Conservation (phyloP, 2,888 invertebrate genomes). For the Pollenia angustigena region DNA sequence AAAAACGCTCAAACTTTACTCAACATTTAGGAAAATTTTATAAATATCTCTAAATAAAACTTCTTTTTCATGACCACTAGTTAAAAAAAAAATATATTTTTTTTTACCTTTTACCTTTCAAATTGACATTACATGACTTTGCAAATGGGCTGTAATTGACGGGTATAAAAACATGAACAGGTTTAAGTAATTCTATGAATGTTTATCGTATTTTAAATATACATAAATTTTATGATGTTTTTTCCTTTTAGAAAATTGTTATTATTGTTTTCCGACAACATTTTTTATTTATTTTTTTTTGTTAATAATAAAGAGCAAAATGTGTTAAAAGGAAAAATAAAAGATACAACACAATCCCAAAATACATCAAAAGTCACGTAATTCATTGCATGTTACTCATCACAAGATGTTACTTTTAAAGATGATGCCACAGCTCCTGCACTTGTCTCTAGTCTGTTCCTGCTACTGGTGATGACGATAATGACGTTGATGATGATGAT, state of each 20-base stretch:
- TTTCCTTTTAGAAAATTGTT: slow-evolving; percentile 44
- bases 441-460: background rate
- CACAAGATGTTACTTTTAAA: slow-evolving; percentile 60
- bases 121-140: slow-evolving; percentile 10
- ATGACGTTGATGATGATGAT: slow-evolving; percentile 46
- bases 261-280: slow-evolving; percentile 21
- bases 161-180: background rate
- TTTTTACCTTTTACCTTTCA: background rate
- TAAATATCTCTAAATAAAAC: too few relatives aligned
- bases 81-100: too few relatives aligned
- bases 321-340: slow-evolving; percentile 3
- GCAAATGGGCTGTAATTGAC: slow-evolving; percentile 34
- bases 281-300: slow-evolving; percentile 8
- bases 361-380: slow-evolving; percentile 74
- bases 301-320: slow-evolving; percentile 20
- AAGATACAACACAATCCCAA: slow-evolving; percentile 20
- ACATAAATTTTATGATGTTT: slow-evolving; percentile 33
- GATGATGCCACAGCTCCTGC: slow-evolving; percentile 1
- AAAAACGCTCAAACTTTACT: too few relatives aligned
- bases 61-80: too few relatives aligned
- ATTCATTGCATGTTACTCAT: slow-evolving; percentile 72
- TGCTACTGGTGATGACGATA: slow-evolving; percentile 33
- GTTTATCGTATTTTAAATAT: slow-evolving; percentile 18
- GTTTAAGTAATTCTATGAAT: background rate
- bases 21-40: too few relatives aligned